A percentile compares a stretch with the other conserved stretches of the same genome.
These are phyloP conservation scores for Ursus arctos DNA, from an alignment of 2,113 vertebrate genomes.

Conservation along the genomic window DNA sequence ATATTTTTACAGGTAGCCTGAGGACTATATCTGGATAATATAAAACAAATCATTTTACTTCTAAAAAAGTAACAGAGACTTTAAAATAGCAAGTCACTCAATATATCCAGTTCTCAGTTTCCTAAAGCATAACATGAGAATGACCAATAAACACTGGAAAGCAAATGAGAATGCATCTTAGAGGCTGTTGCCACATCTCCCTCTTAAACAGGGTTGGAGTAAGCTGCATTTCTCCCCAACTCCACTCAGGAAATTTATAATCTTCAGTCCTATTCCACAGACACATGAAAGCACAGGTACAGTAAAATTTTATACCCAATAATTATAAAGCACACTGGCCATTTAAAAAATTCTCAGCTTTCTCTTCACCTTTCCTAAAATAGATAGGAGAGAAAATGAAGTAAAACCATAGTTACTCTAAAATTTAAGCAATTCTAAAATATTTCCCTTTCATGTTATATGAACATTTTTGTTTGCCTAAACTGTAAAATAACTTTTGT, in stretches of 20 bases:
- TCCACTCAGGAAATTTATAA: not conserved
- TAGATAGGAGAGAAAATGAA: not conserved
- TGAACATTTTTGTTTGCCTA: not conserved
- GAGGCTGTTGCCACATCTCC: not conserved
- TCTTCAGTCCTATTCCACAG: not conserved
- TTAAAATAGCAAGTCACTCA: constrained; percentile 19
- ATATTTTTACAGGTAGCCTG: not conserved
- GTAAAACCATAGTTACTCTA: constrained; percentile 24
- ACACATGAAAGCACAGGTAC: not conserved
- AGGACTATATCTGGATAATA: not conserved
- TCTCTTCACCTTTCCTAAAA: constrained; percentile 44
- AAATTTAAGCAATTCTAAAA: constrained; percentile 27
- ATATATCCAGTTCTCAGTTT: constrained; percentile 33
- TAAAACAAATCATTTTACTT: constrained; percentile 2
- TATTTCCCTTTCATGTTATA: constrained; percentile 2
- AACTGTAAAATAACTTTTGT: constrained; percentile 34
- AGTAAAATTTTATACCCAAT: not conserved
- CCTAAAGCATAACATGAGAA: constrained; percentile 11
- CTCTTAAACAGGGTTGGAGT: not conserved
- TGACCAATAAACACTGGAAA: constrained; percentile 32
- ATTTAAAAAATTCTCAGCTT: constrained; percentile 20
- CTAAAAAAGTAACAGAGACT: constrained; percentile 39
- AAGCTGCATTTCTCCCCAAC: not conserved
- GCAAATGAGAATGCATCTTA: not conserved
- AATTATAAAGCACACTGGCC: not conserved